These are phyloP conservation scores for Erebia palarica DNA, from an alignment of 2,888 invertebrate genomes.

Conservation along the genomic window DNA sequence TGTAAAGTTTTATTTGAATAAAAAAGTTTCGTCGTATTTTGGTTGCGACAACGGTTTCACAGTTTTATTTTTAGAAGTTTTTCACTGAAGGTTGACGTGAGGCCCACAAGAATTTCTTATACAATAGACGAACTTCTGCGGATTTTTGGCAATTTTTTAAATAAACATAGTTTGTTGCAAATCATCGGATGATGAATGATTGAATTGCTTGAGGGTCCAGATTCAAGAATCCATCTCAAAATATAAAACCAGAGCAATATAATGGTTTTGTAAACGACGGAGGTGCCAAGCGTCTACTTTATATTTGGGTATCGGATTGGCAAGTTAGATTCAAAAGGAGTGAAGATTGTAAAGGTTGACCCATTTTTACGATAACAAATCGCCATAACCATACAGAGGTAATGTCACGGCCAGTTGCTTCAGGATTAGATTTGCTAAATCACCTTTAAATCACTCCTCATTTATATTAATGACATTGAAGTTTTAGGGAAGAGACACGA, in stretches of 20 bases:
- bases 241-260: background rate
- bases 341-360: constrained; percentile 23
- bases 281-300: constrained; percentile 6
- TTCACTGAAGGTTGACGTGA: background rate
- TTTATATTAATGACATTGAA: constrained; percentile 37
- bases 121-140: background rate
- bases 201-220: background rate
- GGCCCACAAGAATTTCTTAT: background rate
- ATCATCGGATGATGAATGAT: background rate
- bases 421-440: constrained; percentile 67
- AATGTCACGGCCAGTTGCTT: constrained; percentile 71
- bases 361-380: constrained; percentile 17
- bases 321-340: constrained; percentile 13
- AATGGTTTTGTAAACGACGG: constrained; percentile 8
- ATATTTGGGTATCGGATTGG: constrained; percentile 14
- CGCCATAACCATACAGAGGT: constrained; percentile 42
- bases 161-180: no score
- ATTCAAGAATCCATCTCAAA: background rate
- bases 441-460: constrained; percentile 48
- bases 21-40: constrained; percentile 15
- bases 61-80: background rate
- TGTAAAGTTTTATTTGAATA: no score
- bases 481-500: constrained; percentile 26
- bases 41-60: background rate
- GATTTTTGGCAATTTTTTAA: background rate